These are phyloP conservation scores for Sphaeridia pumilis DNA, from an alignment of 2,888 invertebrate genomes.

Conservation along the genomic window DNA sequence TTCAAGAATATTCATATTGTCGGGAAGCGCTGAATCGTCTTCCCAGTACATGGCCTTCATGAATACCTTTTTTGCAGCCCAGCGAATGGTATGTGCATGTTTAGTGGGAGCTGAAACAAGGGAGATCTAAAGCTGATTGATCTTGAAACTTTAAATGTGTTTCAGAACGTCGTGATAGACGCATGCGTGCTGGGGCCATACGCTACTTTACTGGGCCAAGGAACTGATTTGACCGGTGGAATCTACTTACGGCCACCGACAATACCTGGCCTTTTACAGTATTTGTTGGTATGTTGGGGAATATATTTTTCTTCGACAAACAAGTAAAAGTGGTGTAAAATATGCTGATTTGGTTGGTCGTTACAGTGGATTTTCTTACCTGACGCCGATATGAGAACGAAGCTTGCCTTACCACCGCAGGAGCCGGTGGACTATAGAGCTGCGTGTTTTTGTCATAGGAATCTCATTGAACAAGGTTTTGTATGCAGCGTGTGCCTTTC, in stretches of 20 bases:
- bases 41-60: constrained; percentile 97
- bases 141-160: constrained; percentile 5
- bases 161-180: constrained; percentile 66
- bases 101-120: too few relatives aligned
- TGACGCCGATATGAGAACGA: constrained; percentile 62
- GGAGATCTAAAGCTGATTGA: too few relatives aligned
- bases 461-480: constrained; percentile 87
- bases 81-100: constrained; percentile 52
- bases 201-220: constrained; percentile 82
- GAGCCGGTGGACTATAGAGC: constrained; percentile 91
- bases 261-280: constrained; percentile 71
- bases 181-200: constrained; percentile 87
- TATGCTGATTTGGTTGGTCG: constrained; percentile 16
- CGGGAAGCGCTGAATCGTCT: constrained; percentile 80
- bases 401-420: constrained; percentile 75
- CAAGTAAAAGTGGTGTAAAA: too few relatives aligned
- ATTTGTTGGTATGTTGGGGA: constrained; percentile 57
- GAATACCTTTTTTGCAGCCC: constrained; percentile 96
- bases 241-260: constrained; percentile 79
- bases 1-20: constrained; percentile 69
- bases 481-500: constrained; percentile 97
- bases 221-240: constrained; percentile 91
- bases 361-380: constrained; percentile 85
- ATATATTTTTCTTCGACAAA: neutral
- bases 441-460: constrained; percentile 94